Base-by-base conservation (phyloP, 64 coral and sea anemone species). In the Astreopora myriophthalma region DNA sequence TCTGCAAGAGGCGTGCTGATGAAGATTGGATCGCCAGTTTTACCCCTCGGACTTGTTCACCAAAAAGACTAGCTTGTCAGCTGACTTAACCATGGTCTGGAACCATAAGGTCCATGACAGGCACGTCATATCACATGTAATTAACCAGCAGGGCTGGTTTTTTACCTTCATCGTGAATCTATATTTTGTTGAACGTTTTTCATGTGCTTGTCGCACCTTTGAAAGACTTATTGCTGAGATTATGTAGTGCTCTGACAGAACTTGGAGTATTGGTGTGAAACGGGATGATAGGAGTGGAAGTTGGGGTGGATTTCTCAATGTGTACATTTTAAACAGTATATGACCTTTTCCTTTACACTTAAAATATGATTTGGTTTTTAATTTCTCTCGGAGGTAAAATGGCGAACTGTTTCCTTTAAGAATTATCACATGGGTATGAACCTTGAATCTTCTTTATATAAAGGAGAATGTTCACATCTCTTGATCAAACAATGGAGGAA, bases 141-240 rank as follows among this genome's bases (percentile, higher is more conserved):
- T 83, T 25, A 65, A 83, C 57, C 58, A 30, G 79, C 79, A 64
- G 79, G 79, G 33, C 79, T 63, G 79, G 55, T 83, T 58, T 14
- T 35, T 38, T 19, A 60, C 3, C 16, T 64, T 63, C 2, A 33
- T 61, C n/a, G 51, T 16, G 20, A 80, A 19, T 44, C 22, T 1
- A 32, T 13, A 58, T 58, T 58, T 12, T 58, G 3, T 58, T 17
- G 3, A 58, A 1, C 40, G 6, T 11, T 44, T 58, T 17, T 58
- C 16, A 58, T 58, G 3, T 58, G 52, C 52, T 58, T 58, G 16
- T 58, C 40, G 52, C 16, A 58, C 13, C 42, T 4, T 46, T 6
- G 42, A 46, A 58, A 58, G 19, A 44, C 40, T 58, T 20, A 17
- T 58, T 58, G 52, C 19, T 58, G 52, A 17, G 52, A 58, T 17